Conservation (phyloP, 2,888 invertebrate species). For the Philaethria dido region DNA sequence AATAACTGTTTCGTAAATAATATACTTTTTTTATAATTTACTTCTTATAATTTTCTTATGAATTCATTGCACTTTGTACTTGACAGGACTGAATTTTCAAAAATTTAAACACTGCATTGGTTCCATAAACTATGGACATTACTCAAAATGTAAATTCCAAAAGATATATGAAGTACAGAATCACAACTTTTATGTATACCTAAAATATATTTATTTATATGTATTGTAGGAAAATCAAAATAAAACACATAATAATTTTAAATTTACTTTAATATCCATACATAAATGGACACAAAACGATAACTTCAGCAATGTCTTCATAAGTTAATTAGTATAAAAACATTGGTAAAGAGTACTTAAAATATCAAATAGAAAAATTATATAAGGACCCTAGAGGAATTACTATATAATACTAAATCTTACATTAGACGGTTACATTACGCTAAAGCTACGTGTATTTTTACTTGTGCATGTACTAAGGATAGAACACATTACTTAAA, state of each 20-base stretch:
- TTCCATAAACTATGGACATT: too few species aligned
- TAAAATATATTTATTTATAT: too few species aligned
- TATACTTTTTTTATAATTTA: too few species aligned
- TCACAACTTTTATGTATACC: too few species aligned
- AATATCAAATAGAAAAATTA: conserved; percentile 75
- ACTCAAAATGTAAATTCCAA: too few species aligned
- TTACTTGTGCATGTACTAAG: conserved; percentile 48
- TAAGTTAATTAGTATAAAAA: conserved; percentile 65
- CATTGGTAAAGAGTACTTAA: conserved; percentile 69
- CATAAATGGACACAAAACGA: conserved; percentile 74
- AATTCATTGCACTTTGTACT: too few species aligned
- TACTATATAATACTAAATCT: conserved; percentile 67
- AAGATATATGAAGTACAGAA: too few species aligned
- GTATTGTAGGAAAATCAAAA: conserved; percentile 34
- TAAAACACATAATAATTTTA: conserved; percentile 56
- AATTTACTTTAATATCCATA: conserved; percentile 78
- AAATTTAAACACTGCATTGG: too few species aligned
- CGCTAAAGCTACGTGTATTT: conserved; percentile 44
- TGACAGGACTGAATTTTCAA: too few species aligned
- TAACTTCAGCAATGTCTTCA: conserved; percentile 73
- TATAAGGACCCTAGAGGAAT: conserved; percentile 67
- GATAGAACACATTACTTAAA: conserved; percentile 39
- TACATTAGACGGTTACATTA: conserved; percentile 69
- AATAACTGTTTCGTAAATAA: too few species aligned
- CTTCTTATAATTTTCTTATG: too few species aligned